phyloP scores from a whole-genome alignment of 2,888 invertebrate genomes.

The Homarus gammarus region DNA sequence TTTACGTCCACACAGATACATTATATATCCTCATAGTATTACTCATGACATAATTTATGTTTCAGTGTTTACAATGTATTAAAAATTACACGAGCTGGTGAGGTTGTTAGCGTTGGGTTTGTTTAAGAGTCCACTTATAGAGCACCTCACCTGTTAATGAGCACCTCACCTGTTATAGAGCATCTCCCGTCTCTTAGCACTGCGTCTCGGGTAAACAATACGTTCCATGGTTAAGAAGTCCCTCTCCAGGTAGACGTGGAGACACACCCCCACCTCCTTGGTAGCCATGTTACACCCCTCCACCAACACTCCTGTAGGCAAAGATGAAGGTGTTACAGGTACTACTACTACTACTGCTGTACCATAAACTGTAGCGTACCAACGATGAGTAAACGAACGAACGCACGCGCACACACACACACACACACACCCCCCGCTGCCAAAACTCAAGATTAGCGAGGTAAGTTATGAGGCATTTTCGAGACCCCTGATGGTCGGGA shows the following conservation, averaged over 20 bases:
- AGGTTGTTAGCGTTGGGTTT: too few relatives aligned
- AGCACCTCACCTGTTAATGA: too few relatives aligned
- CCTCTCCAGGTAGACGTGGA: slow-evolving; percentile 77
- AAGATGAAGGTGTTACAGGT: too few relatives aligned
- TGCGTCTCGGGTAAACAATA: slow-evolving; percentile 62
- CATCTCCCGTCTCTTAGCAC: slow-evolving; percentile 7
- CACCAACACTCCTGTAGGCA: slow-evolving; percentile 21
- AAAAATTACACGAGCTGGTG: too few relatives aligned
- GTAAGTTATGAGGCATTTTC: background rate
- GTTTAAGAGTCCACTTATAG: too few relatives aligned
- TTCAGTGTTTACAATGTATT: too few relatives aligned
- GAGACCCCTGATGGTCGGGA: too few relatives aligned
- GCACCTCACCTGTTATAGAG: slow-evolving; percentile 36
- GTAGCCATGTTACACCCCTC: slow-evolving; percentile 75
- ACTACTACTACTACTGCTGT: too few relatives aligned
- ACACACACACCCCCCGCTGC: slow-evolving; percentile 10
- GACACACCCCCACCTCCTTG: slow-evolving; percentile 77
- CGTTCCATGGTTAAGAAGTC: slow-evolving; percentile 77
- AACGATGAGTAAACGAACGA: background rate
- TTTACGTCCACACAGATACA: too few relatives aligned
- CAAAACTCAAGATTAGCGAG: background rate
- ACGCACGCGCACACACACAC: slow-evolving; percentile 25
- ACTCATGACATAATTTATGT: too few relatives aligned
- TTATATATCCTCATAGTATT: too few relatives aligned
- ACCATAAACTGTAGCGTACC: too few relatives aligned